These are phyloP conservation scores for Acyrthosiphon pisum DNA, from an alignment of 1,140 invertebrate species.

Conservation along the genomic window DNA sequence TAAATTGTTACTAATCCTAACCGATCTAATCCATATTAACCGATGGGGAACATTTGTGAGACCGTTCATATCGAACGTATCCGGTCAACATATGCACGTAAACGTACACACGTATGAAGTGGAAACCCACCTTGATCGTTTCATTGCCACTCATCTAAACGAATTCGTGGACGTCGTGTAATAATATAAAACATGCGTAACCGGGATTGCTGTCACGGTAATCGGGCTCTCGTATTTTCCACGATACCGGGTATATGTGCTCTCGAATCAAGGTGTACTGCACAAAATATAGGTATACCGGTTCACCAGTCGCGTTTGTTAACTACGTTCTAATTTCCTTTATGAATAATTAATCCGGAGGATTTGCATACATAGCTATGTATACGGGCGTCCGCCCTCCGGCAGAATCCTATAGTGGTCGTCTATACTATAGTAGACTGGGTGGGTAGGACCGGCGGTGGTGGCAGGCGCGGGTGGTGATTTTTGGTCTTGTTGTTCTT, in stretches of 20 bases:
- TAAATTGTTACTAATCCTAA: too few relatives aligned
- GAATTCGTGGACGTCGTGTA: too few relatives aligned
- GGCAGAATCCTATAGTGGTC: neutral
- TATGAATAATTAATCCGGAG: conserved; percentile 52
- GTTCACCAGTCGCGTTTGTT: neutral
- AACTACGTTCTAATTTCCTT: conserved; percentile 49
- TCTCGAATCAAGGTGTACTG: neutral
- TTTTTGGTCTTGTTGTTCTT: conserved; percentile 48
- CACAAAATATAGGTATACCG: neutral
- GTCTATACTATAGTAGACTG: neutral
- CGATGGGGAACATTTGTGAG: too few relatives aligned
- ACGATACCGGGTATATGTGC: neutral
- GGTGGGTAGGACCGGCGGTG: neutral
- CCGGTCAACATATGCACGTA: too few relatives aligned
- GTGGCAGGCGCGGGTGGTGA: neutral
- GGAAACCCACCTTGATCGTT: too few relatives aligned
- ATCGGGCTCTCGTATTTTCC: neutral
- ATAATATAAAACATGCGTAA: too few relatives aligned
- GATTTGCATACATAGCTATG: conserved; percentile 46
- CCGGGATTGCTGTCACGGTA: too few relatives aligned
- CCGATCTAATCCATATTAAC: too few relatives aligned
- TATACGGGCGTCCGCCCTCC: neutral
- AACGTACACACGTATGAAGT: too few relatives aligned
- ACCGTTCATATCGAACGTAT: too few relatives aligned
- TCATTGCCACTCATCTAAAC: too few relatives aligned